phyloP scores from a whole-genome alignment of 2,888 invertebrate species.

The Cephus rjabovi region DNA sequence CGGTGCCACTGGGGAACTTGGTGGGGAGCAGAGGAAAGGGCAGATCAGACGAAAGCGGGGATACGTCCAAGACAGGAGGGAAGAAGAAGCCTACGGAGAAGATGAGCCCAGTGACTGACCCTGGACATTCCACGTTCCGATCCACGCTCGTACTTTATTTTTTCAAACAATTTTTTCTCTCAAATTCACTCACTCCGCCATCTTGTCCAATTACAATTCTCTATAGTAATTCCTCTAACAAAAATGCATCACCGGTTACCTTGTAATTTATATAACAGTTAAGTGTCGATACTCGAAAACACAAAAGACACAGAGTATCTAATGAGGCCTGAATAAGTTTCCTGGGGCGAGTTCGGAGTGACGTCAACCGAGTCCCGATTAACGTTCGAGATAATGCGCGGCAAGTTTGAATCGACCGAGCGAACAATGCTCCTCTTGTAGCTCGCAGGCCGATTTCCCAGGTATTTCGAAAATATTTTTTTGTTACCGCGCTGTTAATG shows the following conservation, averaged over 20 bases:
- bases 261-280: background rate
- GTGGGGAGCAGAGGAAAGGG: slow-evolving; percentile 4
- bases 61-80: slow-evolving; percentile 8
- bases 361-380: background rate
- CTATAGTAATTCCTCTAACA: background rate
- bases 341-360: background rate
- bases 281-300: no score
- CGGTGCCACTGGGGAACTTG: slow-evolving; percentile 10
- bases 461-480: background rate
- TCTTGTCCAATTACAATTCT: background rate
- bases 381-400: background rate
- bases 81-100: slow-evolving; percentile 4
- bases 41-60: slow-evolving; percentile 1
- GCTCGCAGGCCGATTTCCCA: background rate
- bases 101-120: background rate
- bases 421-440: background rate
- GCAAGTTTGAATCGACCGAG: background rate
- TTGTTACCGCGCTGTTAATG: background rate
- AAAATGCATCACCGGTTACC: background rate
- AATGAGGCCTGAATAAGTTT: background rate
- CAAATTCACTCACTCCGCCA: background rate
- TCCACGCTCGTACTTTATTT: background rate
- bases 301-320: no score
- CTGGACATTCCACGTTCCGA: background rate
- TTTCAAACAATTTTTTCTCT: no score